Conservation (phyloP, 35 echinoderm and acorn worm genomes). For the Nesometra sesokonis region DNA sequence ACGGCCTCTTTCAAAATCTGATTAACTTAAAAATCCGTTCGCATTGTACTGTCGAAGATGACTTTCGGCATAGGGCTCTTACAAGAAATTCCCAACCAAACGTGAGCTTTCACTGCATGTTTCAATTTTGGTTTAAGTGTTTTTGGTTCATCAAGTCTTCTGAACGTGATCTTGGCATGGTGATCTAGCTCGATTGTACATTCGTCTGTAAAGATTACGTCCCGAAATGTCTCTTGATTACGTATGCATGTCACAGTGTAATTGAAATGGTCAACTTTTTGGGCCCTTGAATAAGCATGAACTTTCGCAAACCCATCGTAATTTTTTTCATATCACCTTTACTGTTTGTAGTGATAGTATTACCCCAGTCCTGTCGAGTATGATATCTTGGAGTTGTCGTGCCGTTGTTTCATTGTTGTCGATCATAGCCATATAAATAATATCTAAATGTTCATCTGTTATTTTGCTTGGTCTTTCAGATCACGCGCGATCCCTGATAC, state of each 20-base stretch:
- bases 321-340: not conserved
- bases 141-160: constrained; percentile 1
- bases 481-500: no score
- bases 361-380: no score
- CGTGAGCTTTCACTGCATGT: constrained; percentile 13
- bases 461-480: no score
- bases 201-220: constrained; percentile 28
- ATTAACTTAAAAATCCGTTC: not conserved
- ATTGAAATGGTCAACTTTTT: not conserved
- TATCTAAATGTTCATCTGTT: no score
- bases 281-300: constrained; percentile 1
- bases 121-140: constrained; percentile 18
- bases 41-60: constrained; percentile 29
- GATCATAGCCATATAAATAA: no score
- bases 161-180: constrained; percentile 15
- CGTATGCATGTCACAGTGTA: constrained; percentile 3
- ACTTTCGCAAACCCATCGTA: not conserved
- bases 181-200: constrained; percentile 6
- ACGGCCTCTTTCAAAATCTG: constrained; percentile 6
- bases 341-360: not conserved
- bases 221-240: constrained; percentile 5
- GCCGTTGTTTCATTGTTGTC: no score
- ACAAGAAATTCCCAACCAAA: constrained; percentile 39
- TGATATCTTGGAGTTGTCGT: no score
- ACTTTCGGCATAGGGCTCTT: not conserved